Percentiles rank a stretch among this genome's conserved stretches.
Conservation (phyloP, 2,113 vertebrate genomes). For the Zootoca vivipara region DNA sequence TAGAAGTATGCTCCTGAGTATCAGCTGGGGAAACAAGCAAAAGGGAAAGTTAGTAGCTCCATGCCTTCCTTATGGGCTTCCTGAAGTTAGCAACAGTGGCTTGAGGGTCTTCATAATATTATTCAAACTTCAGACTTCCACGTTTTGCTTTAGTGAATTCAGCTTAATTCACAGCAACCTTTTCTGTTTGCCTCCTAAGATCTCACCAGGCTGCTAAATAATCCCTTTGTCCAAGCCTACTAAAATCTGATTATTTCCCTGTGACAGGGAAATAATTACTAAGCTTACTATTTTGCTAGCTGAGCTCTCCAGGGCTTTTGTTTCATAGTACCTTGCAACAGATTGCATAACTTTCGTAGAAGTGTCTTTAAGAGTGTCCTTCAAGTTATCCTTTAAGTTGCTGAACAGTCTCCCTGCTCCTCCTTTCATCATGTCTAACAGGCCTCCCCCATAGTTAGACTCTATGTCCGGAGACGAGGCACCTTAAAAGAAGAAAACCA, state of each 20-base stretch:
- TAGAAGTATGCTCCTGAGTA: background rate
- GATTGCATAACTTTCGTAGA: constrained; percentile 98
- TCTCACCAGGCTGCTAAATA: background rate
- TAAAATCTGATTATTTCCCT: background rate
- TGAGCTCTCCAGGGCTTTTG: background rate
- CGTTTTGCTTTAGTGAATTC: background rate
- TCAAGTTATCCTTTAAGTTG: constrained; percentile 98
- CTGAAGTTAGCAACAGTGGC: background rate
- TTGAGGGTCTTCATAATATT: background rate
- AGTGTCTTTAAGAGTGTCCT: constrained; percentile 97
- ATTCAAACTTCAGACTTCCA: background rate
- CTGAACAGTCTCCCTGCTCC: constrained; percentile 98
- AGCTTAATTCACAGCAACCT: background rate
- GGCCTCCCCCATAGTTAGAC: constrained; percentile 89
- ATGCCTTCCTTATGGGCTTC: background rate
- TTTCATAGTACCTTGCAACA: constrained; percentile 87
- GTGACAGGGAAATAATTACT: background rate
- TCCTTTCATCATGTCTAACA: constrained; percentile 98
- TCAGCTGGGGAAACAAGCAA: background rate
- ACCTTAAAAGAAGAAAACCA: constrained; percentile 63
- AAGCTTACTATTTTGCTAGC: fast-evolving
- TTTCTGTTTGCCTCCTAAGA: background rate
- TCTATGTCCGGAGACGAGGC: constrained; percentile 91
- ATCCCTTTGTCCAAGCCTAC: background rate
- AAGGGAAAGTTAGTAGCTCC: background rate